Conservation (phyloP, 2,888 invertebrate genomes). For the Parthenolecanium corni region DNA sequence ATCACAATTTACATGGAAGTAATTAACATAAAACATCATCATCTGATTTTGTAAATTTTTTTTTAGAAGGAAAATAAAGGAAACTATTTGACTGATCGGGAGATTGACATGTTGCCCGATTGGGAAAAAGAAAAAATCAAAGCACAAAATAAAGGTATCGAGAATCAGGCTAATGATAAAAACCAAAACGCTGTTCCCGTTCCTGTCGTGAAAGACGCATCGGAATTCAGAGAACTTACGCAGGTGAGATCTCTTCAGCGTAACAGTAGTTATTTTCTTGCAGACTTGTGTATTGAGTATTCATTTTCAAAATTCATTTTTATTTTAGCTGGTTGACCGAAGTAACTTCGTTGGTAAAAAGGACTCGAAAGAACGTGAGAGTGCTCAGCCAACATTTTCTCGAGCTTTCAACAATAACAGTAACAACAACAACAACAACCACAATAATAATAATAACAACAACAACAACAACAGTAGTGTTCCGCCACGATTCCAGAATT, state of each 20-base stretch:
- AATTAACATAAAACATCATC: not conserved
- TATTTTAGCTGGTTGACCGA: not conserved
- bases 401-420: conserved; percentile 9
- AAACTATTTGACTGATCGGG: not conserved
- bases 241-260: conserved; percentile 3
- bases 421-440: no score
- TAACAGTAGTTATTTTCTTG: no score
- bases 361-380: not conserved
- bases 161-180: conserved; percentile 1
- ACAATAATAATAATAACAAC: no score
- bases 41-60: no score
- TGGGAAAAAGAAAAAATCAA: conserved; percentile 22
- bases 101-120: conserved; percentile 16
- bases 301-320: not conserved
- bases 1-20: not conserved
- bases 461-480: no score
- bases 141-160: not conserved
- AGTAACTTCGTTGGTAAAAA: not conserved
- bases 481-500: conserved; percentile 16
- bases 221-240: conserved; percentile 21
- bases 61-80: conserved; percentile 12
- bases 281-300: no score
- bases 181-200: not conserved
- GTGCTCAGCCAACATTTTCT: not conserved
- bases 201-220: conserved; percentile 23